phyloP scores from a whole-genome alignment of 2,888 invertebrate species.

The Mesoligia furuncula region DNA sequence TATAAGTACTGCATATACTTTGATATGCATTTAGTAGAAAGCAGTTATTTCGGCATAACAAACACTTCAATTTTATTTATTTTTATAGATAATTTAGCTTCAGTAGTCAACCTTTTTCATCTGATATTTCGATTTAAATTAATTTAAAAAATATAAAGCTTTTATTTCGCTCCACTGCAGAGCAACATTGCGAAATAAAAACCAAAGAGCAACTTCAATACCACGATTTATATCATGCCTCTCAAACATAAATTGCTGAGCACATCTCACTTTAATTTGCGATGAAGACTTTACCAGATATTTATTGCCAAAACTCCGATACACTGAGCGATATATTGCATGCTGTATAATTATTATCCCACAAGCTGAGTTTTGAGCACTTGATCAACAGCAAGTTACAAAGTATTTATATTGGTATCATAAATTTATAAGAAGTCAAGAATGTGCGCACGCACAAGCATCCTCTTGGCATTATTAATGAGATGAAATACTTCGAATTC shows the following conservation, averaged over 20 bases:
- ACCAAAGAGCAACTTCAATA: conserved; percentile 34
- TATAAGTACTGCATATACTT: too few relatives aligned
- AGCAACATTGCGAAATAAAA: conserved; percentile 22
- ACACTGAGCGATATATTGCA: conserved; percentile 58
- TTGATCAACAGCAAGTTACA: conserved; percentile 77
- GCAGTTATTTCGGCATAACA: too few relatives aligned
- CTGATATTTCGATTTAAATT: conserved; percentile 6
- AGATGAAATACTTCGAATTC: conserved; percentile 76
- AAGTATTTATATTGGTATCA: conserved; percentile 88
- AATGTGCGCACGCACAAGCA: conserved; percentile 78
- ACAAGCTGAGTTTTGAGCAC: conserved; percentile 68
- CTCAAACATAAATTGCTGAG: conserved; percentile 46
- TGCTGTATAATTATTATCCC: conserved; percentile 62
- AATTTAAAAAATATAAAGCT: neutral
- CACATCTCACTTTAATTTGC: conserved; percentile 58
- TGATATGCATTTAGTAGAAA: too few relatives aligned
- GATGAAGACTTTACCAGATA: conserved; percentile 53
- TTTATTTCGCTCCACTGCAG: neutral
- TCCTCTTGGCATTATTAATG: conserved; percentile 82
- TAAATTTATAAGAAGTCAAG: conserved; percentile 85
- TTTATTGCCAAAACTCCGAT: conserved; percentile 62
- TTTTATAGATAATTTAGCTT: neutral
- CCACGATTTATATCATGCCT: conserved; percentile 47
- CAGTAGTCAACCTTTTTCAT: neutral
- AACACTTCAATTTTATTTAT: too few relatives aligned